Conservation (phyloP, 2,888 invertebrate genomes). For the Drosophila mercatorum region DNA sequence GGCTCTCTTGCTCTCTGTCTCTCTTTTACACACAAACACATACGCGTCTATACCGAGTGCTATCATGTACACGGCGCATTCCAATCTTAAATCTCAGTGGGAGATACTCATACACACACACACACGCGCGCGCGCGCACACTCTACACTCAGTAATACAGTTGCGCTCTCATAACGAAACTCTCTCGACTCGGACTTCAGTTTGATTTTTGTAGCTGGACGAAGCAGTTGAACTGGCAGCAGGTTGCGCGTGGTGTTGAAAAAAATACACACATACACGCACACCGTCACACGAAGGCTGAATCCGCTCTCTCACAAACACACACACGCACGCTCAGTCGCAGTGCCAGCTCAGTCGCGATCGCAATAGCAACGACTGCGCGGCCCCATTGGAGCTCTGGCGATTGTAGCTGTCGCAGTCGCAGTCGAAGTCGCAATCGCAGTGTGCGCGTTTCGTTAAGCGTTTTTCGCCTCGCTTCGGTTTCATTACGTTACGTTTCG, state of each 20-base stretch:
- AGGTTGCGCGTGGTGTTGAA: conserved; percentile 60
- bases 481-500: conserved; percentile 59
- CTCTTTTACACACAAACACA: conserved; percentile 10
- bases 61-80: conserved; percentile 77
- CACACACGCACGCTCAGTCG: conserved; percentile 31
- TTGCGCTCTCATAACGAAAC: conserved; percentile 57
- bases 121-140: conserved; percentile 2
- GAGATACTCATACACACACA: conserved; percentile 52
- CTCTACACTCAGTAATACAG: conserved; percentile 40
- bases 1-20: conserved; percentile 36
- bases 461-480: conserved; percentile 34
- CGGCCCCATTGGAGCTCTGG: conserved; percentile 64
- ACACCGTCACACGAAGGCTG: conserved; percentile 15
- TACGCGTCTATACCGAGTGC: conserved; percentile 25
- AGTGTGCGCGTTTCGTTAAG: conserved; percentile 61
- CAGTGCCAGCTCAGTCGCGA: conserved; percentile 53
- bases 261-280: conserved; percentile 24
- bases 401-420: conserved; percentile 60
- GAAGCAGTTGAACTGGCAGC: conserved; percentile 73
- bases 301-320: conserved; percentile 14
- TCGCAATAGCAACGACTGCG: conserved; percentile 48
- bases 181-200: conserved; percentile 72
- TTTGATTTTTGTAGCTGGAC: conserved; percentile 81
- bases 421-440: conserved; percentile 54
- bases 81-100: conserved; percentile 81